Conservation (phyloP, 2,113 vertebrate genomes). For the Spermophilus dauricus region DNA sequence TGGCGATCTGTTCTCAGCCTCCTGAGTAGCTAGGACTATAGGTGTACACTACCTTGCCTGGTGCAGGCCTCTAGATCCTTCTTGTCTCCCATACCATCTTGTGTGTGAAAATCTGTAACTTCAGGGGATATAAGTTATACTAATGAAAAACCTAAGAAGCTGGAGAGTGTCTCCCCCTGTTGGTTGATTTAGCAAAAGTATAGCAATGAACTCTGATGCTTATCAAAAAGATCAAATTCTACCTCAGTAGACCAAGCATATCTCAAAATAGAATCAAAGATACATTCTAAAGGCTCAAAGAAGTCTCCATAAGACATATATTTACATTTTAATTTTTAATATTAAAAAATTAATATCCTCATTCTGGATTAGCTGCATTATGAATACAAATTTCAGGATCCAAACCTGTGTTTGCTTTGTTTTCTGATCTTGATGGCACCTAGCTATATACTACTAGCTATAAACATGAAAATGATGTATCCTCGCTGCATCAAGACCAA, state of each 20-base stretch:
- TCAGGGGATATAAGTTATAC: background rate
- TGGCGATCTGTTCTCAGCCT: background rate
- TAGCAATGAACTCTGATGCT: background rate
- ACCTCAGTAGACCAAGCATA: background rate
- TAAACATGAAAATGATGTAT: background rate
- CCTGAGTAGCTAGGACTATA: background rate
- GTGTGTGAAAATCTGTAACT: background rate
- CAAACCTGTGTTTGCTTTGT: background rate
- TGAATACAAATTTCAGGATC: background rate
- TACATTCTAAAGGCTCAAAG: background rate
- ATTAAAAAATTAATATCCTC: background rate
- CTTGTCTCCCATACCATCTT: background rate
- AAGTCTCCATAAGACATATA: background rate
- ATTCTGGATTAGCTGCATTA: background rate
- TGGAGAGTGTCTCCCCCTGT: slow-evolving; percentile 63
- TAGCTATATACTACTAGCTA: background rate
- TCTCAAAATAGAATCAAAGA: background rate
- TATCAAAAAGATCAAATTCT: background rate
- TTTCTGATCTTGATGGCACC: background rate
- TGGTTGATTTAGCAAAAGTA: background rate
- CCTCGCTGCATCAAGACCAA: background rate
- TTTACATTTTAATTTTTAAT: slow-evolving; percentile 7
- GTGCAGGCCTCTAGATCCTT: background rate
- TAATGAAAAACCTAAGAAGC: background rate
- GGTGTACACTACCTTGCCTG: no score